phyloP scores from a whole-genome alignment of 2,888 invertebrate genomes.

The Pseudococcus longispinus region DNA sequence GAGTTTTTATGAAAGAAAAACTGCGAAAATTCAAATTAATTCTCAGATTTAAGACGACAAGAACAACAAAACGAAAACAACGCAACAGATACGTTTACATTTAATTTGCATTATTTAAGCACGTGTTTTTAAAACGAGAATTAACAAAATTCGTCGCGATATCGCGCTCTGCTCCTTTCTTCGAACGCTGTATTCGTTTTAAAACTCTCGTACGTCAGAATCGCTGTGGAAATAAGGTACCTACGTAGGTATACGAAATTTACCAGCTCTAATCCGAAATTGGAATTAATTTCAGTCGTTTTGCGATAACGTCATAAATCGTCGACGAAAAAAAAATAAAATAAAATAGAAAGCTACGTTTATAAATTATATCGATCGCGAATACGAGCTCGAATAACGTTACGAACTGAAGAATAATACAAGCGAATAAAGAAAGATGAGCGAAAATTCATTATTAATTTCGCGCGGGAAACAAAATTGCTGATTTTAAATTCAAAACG shows the following conservation, averaged over 20 bases:
- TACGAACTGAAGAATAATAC: not conserved
- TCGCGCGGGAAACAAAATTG: not conserved
- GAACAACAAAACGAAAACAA: not conserved
- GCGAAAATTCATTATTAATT: conserved; percentile 26
- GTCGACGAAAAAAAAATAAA: not conserved
- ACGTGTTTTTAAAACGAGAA: not conserved
- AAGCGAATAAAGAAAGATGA: not conserved
- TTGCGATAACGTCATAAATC: not conserved
- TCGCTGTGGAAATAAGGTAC: not conserved
- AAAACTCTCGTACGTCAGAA: not conserved
- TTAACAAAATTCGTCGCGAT: not conserved
- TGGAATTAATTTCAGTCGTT: not conserved
- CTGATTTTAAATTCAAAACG: conserved; percentile 15
- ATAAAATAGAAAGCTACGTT: not conserved
- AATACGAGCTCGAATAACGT: not conserved
- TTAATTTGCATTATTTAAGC: conserved; percentile 7
- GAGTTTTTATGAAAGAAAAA: not conserved
- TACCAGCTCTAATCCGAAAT: not conserved
- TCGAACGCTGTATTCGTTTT: not conserved
- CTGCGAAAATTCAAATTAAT: not conserved
- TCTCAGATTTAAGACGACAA: not conserved
- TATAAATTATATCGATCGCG: not conserved
- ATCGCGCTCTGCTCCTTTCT: not conserved
- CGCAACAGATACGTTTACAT: conserved; percentile 17
- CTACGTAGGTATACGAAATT: not conserved